A percentile compares a stretch with the other conserved stretches of the same genome.
These are phyloP conservation scores for Heliconius nattereri DNA, from an alignment of 1,140 invertebrate species.

Conservation along the genomic window DNA sequence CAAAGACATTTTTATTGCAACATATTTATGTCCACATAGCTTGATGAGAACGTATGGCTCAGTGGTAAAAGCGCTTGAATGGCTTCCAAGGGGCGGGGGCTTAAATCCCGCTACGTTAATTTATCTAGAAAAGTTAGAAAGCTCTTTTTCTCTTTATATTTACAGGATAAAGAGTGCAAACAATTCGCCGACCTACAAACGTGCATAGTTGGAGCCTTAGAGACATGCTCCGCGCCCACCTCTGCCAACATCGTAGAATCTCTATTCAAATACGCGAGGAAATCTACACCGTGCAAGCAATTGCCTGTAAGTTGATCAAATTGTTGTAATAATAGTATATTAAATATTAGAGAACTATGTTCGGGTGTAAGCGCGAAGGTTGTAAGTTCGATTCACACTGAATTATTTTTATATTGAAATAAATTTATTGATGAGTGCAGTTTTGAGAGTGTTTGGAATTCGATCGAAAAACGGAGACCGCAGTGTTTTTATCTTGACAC, in stretches of 20 bases:
- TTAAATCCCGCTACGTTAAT: too few relatives aligned
- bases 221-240: constrained; percentile 86
- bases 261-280: constrained; percentile 87
- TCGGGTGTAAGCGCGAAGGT: neutral
- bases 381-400: too few relatives aligned
- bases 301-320: constrained; percentile 34
- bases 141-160: neutral
- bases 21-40: too few relatives aligned
- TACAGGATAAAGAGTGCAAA: constrained; percentile 74
- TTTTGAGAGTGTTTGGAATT: too few relatives aligned
- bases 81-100: too few relatives aligned
- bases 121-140: too few relatives aligned
- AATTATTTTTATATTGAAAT: neutral
- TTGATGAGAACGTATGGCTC: too few relatives aligned
- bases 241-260: constrained; percentile 90
- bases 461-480: too few relatives aligned
- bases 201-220: constrained; percentile 85
- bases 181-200: constrained; percentile 83
- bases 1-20: too few relatives aligned
- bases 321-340: neutral
- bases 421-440: too few relatives aligned
- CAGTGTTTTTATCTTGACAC: too few relatives aligned
- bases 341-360: neutral
- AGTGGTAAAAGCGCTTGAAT: too few relatives aligned
- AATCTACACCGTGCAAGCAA: constrained; percentile 84